These are phyloP conservation scores for Meiosimyza platycephala DNA, from an alignment of 2,888 invertebrate species.

Conservation along the genomic window DNA sequence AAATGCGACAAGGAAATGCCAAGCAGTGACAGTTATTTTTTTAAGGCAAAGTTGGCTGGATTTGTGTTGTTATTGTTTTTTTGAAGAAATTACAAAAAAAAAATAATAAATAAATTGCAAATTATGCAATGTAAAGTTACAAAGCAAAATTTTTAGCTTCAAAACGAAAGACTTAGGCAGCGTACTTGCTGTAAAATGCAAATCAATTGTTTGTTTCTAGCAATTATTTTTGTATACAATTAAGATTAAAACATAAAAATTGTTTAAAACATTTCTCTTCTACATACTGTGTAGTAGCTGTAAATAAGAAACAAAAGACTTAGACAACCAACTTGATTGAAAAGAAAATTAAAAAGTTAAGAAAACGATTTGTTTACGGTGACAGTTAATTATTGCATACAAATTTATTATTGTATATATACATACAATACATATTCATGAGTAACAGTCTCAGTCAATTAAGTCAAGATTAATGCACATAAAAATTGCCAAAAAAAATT, in stretches of 20 bases:
- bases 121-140: too few relatives aligned
- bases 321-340: background rate
- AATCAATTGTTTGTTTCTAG: too few relatives aligned
- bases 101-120: too few relatives aligned
- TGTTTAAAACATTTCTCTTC: background rate
- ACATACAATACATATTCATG: too few relatives aligned
- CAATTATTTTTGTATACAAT: background rate
- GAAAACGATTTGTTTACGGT: too few relatives aligned
- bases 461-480: too few relatives aligned
- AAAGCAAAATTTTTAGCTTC: background rate
- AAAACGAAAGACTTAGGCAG: constrained; percentile 1
- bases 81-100: too few relatives aligned
- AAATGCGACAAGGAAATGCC: constrained; percentile 24
- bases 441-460: too few relatives aligned
- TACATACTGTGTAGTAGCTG: background rate
- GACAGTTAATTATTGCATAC: too few relatives aligned
- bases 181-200: background rate
- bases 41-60: background rate
- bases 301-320: background rate
- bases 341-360: too few relatives aligned
- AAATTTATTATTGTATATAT: too few relatives aligned
- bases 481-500: too few relatives aligned
- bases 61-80: background rate
- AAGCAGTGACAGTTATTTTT: constrained; percentile 13
- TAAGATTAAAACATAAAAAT: background rate